Evolutionary conservation across 2,888 invertebrate species (phyloP), one percentile per base, ranked within the genome.

Genomic region (Andrena fulva): DNA sequence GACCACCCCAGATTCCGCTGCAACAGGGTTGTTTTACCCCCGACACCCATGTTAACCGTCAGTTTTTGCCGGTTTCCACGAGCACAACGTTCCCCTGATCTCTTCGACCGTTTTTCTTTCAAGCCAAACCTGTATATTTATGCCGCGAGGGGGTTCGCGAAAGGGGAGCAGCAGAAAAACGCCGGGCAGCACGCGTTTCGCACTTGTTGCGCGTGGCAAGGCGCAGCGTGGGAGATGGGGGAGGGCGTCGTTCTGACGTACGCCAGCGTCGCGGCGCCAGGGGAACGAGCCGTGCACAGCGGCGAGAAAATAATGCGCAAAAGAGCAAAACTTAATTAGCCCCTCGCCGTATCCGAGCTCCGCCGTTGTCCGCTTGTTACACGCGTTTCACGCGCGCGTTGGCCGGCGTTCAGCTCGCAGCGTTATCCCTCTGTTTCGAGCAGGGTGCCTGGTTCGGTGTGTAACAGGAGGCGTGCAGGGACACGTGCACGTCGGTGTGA

Each of bases 261-360:
- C 50, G 73, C 42, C 27, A 67, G 63, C 62, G 60, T 69, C 60
- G 59, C 29, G 63, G 35, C 54, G 56, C 31, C 20, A 8, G 59
- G 31, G 20, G 52, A 29, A 70, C 20, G 56, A 48, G 52, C 52
- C 8, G 77, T 7, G 52, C 62, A 52, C 54, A 33, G 56, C 64
- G 35, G 56, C 68, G 80, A 72, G 75, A 80, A 73, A 85, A 82
- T 79, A 86, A 81, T 80, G 84, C 64, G 66, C 74, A 79, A 82
- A 82, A 84, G 82, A 82, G 77, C 77, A 54, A 87, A 89, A 88
- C 87, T 88, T 88, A 89, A 89, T 89, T 89, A 89, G 84, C 70
- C 20, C 27, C 71, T 69, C 63, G 50, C 62, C 66, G 76, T 85
- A 81, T 84, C 59, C 79, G 42, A 67, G 68, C 72, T 54, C 56